Base-by-base conservation (phyloP, 2,113 vertebrate genomes). In the Herpetotheres cachinnans region DNA sequence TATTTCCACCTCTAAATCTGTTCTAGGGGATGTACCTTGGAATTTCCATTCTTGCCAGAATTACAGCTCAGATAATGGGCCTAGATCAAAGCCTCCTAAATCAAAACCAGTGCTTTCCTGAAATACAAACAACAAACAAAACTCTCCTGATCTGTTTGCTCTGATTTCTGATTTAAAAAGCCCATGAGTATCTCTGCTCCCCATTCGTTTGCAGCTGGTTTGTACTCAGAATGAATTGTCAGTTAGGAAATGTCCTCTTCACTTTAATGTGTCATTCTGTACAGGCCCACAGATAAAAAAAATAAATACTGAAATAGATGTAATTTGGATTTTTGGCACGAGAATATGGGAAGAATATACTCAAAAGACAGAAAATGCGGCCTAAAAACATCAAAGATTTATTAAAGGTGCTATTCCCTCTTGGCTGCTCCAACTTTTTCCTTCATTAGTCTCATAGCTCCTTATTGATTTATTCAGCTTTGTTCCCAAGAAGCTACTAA, bases 101-200 rank as follows among this genome's bases (percentile, higher is more conserved):
- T 73, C 40, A 86, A 94, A 83, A 20, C 40, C 36, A 86, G 10
- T 46, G 36, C 27, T 95, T 84, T 91, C 34, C 81, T 54, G 49
- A 94, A 94, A 93, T 84, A 70, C 27, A 78, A 89, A 69, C 44
- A 90, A 55, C 38, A 90, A 97, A 86, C 44, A 93, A 88, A 90
- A 27, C 56, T 81, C 12, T 93, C 46, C 46, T 87, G 59, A 85
- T 96, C 52, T 82, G 47, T 82, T 96, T 95, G 25, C 38, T 92
- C 74, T 95, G 79, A 86, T 91, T 95, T 94, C 52, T 82, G 66
- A 71, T 90, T 88, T 89, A 0, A 92, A 90, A 86, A 82, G 13
- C 32, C 61, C 24, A 8, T 27, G 18, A 85, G 12, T 62, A 55
- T 38, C 44, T 84, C 25, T 54, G 11, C 11, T 88, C 9, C 2